phyloP scores from a whole-genome alignment of 1,140 invertebrate genomes.

The Formica selysi region DNA sequence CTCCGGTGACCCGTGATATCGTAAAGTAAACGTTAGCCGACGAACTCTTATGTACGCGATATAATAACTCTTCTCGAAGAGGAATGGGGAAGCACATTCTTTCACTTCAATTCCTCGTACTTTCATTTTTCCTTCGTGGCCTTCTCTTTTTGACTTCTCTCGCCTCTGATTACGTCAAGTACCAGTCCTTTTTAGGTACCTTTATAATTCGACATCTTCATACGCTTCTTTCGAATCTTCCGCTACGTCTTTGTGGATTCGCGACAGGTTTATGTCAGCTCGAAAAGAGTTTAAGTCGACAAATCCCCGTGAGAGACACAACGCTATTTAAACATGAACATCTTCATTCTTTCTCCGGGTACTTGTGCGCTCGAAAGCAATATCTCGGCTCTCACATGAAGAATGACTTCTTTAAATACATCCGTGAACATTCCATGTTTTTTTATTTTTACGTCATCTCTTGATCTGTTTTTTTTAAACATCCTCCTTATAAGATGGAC shows the following conservation, averaged over 20 bases:
- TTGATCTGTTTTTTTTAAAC: conserved; percentile 16
- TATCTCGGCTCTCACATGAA: conserved; percentile 42
- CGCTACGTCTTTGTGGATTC: conserved; percentile 19
- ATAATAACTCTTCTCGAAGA: conserved; percentile 43
- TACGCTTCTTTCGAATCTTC: conserved; percentile 17
- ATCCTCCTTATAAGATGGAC: not conserved
- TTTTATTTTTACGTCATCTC: conserved; percentile 22
- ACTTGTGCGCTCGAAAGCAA: conserved; percentile 24
- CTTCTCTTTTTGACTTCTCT: conserved; percentile 12
- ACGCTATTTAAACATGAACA: conserved; percentile 33
- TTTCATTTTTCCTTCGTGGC: conserved; percentile 1
- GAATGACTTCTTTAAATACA: conserved; percentile 54
- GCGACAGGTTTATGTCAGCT: conserved; percentile 32
- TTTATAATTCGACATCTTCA: conserved; percentile 30
- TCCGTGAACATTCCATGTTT: conserved; percentile 42
- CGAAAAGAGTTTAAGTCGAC: conserved; percentile 50
- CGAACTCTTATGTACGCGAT: conserved; percentile 29
- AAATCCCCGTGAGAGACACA: conserved; percentile 31
- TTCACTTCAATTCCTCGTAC: conserved; percentile 39
- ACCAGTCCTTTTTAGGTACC: not conserved
- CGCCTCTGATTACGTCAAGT: conserved; percentile 35
- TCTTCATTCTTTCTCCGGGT: conserved; percentile 30
- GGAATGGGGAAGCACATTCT: not conserved
- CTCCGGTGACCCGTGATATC: conserved; percentile 44
- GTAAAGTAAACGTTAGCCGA: conserved; percentile 52